phyloP scores from a whole-genome alignment of 2,888 invertebrate species.

The Tetrapedia diversipes region DNA sequence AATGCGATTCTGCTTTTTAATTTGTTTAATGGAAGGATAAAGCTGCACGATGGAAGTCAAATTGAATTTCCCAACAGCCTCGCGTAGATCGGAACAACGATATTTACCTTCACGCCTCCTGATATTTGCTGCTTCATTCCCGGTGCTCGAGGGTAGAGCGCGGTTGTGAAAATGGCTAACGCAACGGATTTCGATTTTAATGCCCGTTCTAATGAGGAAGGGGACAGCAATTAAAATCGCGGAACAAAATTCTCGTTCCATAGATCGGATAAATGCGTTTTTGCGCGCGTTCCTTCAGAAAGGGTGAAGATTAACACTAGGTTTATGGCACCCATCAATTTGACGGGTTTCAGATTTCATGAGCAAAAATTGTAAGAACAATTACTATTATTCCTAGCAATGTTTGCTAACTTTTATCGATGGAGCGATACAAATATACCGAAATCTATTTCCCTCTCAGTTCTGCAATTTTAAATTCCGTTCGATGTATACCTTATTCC shows the following conservation, averaged over 20 bases:
- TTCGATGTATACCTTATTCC: too few species aligned
- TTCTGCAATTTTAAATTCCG: too few species aligned
- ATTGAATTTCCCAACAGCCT: constrained; percentile 18
- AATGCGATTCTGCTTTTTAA: constrained; percentile 10
- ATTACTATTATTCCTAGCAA: too few species aligned
- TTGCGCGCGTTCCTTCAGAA: background rate
- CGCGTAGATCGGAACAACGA: background rate
- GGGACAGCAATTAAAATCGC: background rate
- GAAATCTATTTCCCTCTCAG: too few species aligned
- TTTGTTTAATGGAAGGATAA: constrained; percentile 27
- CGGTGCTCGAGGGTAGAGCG: background rate
- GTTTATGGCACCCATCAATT: too few species aligned
- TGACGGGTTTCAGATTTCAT: too few species aligned
- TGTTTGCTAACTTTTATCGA: too few species aligned
- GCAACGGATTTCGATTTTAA: background rate
- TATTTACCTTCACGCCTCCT: background rate
- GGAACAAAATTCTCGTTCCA: background rate
- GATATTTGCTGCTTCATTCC: constrained; percentile 12
- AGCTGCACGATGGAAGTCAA: constrained; percentile 6
- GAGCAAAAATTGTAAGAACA: too few species aligned
- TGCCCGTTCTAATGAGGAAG: background rate
- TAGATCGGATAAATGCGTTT: background rate
- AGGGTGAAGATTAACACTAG: too few species aligned
- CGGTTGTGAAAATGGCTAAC: constrained; percentile 9
- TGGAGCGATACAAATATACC: too few species aligned